These are phyloP conservation scores for Calyptommatus sinebrachiatus DNA, from an alignment of 2,113 vertebrate species.

Conservation along the genomic window DNA sequence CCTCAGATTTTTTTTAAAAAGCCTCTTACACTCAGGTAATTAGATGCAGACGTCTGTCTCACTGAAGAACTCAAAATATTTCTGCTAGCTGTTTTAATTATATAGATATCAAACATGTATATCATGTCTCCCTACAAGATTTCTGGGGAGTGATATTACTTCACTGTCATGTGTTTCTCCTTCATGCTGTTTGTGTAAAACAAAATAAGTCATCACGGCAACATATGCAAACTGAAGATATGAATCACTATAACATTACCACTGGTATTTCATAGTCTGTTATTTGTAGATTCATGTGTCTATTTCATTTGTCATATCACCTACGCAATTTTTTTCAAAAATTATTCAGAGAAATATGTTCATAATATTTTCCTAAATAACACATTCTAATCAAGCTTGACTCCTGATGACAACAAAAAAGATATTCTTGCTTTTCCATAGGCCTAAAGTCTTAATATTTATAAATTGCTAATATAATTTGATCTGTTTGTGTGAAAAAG, in stretches of 20 bases:
- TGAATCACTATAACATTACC: not conserved
- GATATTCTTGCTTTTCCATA: too few species aligned
- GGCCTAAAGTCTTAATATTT: too few species aligned
- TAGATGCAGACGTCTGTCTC: not conserved
- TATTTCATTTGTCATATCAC: not conserved
- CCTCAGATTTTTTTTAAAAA: not conserved
- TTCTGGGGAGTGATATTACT: fast-evolving
- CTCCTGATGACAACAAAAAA: too few species aligned
- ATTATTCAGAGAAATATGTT: not conserved
- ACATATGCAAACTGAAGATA: not conserved
- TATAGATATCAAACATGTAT: constrained; percentile 3
- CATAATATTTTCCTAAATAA: not conserved
- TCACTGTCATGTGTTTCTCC: not conserved
- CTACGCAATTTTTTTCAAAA: not conserved
- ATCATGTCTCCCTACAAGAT: not conserved
- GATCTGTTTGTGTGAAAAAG: too few species aligned
- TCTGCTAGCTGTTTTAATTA: not conserved
- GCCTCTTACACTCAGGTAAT: not conserved
- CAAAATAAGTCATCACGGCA: not conserved
- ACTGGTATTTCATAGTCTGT: not conserved
- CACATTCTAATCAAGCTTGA: too few species aligned
- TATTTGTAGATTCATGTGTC: not conserved
- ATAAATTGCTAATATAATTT: too few species aligned
- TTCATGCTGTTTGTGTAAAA: not conserved
- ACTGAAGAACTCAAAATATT: not conserved